Percentiles rank a stretch among this genome's conserved stretches.
phyloP scores from a whole-genome alignment of 1,140 invertebrate species.

The Cecropterus lyciades region DNA sequence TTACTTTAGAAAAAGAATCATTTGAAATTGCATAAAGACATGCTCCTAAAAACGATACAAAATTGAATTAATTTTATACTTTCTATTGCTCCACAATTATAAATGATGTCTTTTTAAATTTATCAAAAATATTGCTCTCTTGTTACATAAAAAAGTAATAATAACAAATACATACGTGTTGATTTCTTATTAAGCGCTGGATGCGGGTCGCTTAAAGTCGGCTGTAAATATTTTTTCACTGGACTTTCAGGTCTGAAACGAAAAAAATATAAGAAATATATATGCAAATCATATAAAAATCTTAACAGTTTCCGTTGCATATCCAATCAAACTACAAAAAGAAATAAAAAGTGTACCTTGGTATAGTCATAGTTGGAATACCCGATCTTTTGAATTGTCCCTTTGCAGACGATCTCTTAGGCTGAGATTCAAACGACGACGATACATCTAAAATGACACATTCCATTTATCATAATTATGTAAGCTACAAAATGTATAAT shows the following conservation, averaged over 20 bases:
- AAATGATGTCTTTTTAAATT: no score
- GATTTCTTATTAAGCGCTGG: constrained; percentile 90
- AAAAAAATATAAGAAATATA: neutral
- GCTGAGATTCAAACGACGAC: constrained; percentile 64
- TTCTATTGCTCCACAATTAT: no score
- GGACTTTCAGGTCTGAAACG: constrained; percentile 91
- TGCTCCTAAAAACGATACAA: no score
- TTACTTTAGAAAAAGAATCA: no score
- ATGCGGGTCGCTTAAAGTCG: constrained; percentile 94
- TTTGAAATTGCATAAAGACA: no score
- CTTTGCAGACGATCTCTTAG: constrained; percentile 69
- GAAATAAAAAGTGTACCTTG: constrained; percentile 50
- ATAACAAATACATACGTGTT: constrained; percentile 83
- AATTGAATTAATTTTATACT: no score
- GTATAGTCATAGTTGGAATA: constrained; percentile 63
- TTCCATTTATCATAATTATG: no score
- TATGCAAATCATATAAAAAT: no score
- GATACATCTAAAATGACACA: constrained; percentile 55
- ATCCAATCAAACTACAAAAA: no score
- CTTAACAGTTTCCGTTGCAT: no score
- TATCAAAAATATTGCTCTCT: no score
- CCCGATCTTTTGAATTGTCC: constrained; percentile 68
- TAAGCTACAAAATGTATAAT: constrained; percentile 4
- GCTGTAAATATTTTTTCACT: constrained; percentile 94
- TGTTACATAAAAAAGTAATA: no score